Evolutionary conservation across 2,888 invertebrate genomes (phyloP).

Genomic region (Cancer borealis): DNA sequence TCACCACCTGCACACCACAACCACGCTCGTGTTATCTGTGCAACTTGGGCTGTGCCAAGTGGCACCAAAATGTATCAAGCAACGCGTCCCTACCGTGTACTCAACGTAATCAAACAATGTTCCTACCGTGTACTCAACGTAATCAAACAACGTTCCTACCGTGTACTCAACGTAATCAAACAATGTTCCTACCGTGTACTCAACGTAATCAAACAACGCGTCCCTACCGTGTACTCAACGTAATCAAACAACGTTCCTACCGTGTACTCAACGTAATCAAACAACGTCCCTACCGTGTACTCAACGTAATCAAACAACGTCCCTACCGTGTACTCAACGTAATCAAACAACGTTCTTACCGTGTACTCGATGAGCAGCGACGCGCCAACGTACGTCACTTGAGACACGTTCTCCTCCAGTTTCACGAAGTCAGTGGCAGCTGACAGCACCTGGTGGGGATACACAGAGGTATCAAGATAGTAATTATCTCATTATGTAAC

Average conservation of each 20-base stretch:
- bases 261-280: no score
- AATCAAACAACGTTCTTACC: background rate
- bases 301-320: background rate
- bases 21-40: background rate
- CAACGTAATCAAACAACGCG: background rate
- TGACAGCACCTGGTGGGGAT: slow-evolving; percentile 54
- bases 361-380: slow-evolving; percentile 62
- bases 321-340: no score
- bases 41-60: no score
- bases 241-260: no score
- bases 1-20: slow-evolving; percentile 55
- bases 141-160: no score
- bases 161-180: slow-evolving; percentile 54
- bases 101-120: no score
- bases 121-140: slow-evolving; percentile 58
- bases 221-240: no score
- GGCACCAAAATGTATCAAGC: background rate
- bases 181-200: slow-evolving; percentile 51
- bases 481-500: background rate
- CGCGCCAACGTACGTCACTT: slow-evolving; percentile 46
- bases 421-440: slow-evolving; percentile 69
- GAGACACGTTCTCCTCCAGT: slow-evolving; percentile 36
- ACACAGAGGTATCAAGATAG: background rate
- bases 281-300: no score
- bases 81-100: background rate